Evolutionary conservation across 2,113 vertebrate species (phyloP).

Genomic region (Dicaeum eximium): DNA sequence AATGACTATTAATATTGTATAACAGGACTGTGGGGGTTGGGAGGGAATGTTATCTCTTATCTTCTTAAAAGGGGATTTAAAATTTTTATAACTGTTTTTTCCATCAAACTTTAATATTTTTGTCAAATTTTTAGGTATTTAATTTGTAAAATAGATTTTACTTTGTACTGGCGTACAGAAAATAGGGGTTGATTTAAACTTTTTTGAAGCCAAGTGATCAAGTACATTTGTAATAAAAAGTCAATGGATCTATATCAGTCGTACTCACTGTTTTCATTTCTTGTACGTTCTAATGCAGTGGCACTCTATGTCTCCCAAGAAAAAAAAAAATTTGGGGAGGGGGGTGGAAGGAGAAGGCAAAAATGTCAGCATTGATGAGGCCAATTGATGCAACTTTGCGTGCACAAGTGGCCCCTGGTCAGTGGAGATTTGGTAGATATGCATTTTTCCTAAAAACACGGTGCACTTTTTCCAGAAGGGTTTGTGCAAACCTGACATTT

Average conservation of each 20-base stretch:
- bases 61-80: slow-evolving; percentile 76
- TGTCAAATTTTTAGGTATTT: slow-evolving; percentile 82
- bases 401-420: slow-evolving; percentile 39
- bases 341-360: slow-evolving; percentile 60
- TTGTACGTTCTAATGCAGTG: slow-evolving; percentile 70
- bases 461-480: neutral
- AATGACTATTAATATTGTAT: slow-evolving; percentile 74
- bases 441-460: neutral
- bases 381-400: slow-evolving; percentile 3
- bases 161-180: slow-evolving; percentile 81
- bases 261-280: slow-evolving; percentile 83
- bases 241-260: slow-evolving; percentile 79
- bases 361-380: slow-evolving; percentile 31
- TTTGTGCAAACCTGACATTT: neutral
- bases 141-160: slow-evolving; percentile 82
- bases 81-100: slow-evolving; percentile 82
- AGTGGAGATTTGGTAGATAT: slow-evolving; percentile 67
- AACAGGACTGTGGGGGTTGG: slow-evolving; percentile 68
- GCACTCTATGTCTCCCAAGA: slow-evolving; percentile 64
- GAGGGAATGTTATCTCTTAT: slow-evolving; percentile 69
- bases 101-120: slow-evolving; percentile 83
- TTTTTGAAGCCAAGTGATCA: slow-evolving; percentile 81
- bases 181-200: slow-evolving; percentile 80
- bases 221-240: slow-evolving; percentile 83
- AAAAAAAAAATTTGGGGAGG: slow-evolving; percentile 55